Percentiles rank a stretch among this genome's conserved stretches.
Conservation (phyloP, 53 echinoderm and acorn worm genomes). For the Antedon mediterranea region DNA sequence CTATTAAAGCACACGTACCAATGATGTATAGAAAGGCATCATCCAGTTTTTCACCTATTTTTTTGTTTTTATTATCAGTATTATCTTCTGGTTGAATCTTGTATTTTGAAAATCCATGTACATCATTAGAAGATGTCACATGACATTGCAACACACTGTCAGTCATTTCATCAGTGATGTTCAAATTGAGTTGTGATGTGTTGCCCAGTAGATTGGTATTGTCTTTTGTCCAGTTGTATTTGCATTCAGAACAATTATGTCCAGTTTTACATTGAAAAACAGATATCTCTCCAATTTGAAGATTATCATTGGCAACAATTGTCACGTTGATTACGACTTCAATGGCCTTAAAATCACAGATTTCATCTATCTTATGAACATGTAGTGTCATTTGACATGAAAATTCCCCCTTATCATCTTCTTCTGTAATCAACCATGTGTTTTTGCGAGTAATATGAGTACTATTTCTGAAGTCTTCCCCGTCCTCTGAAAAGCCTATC, state of each 20-base stretch:
- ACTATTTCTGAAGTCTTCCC: neutral
- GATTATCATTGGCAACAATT: neutral
- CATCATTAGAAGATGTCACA: neutral
- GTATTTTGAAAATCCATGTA: neutral
- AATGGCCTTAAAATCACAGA: neutral
- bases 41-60: too few species aligned
- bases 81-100: neutral
- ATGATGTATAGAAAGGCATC: too few species aligned
- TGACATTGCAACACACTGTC: neutral
- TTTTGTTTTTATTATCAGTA: too few species aligned
- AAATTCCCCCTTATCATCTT: neutral
- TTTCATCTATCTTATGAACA: neutral
- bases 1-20: too few species aligned
- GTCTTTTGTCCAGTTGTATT: neutral
- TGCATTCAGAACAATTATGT: neutral
- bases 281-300: neutral
- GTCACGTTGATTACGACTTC: neutral
- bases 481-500: neutral
- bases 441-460: neutral
- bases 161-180: neutral
- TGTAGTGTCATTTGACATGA: neutral
- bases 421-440: neutral
- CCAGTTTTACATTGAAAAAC: neutral
- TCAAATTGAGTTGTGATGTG: neutral
- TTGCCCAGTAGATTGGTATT: neutral